phyloP scores from a whole-genome alignment of 2,797 vertebrate species.

The Pteronotus mesoamericanus region DNA sequence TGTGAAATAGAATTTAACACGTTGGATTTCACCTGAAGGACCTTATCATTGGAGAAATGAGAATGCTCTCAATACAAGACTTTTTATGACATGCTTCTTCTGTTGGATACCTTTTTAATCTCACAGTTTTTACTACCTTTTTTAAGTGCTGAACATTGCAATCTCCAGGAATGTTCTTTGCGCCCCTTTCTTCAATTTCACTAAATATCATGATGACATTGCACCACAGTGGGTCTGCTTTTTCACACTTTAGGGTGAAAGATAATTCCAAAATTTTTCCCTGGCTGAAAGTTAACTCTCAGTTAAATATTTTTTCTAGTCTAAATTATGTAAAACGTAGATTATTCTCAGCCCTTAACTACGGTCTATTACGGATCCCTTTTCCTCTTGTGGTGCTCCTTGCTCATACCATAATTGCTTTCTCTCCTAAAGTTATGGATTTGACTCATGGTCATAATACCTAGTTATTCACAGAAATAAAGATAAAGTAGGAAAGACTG shows the following conservation, averaged over 20 bases:
- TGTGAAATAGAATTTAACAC: not conserved
- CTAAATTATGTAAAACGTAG: constrained; percentile 36
- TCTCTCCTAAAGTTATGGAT: not conserved
- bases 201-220: not conserved
- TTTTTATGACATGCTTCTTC: not conserved
- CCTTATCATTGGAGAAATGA: not conserved
- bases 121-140: not conserved
- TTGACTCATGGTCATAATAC: constrained; percentile 40
- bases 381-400: not conserved
- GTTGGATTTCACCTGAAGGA: not conserved
- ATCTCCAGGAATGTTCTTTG: not conserved
- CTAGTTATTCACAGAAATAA: constrained; percentile 53
- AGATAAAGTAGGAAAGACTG: constrained; percentile 29
- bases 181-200: not conserved
- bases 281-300: not conserved
- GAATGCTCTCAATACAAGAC: not conserved
- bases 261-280: not conserved
- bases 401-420: constrained; percentile 36
- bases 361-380: constrained; percentile 17
- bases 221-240: not conserved
- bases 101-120: not conserved
- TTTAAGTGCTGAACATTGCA: not conserved
- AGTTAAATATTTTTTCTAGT: constrained; percentile 45
- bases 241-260: not conserved
- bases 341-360: constrained; percentile 13